Evolutionary conservation across 2,797 vertebrate genomes (phyloP), one percentile per base, ranked within the genome.

Genomic region (Coluber constrictor): DNA sequence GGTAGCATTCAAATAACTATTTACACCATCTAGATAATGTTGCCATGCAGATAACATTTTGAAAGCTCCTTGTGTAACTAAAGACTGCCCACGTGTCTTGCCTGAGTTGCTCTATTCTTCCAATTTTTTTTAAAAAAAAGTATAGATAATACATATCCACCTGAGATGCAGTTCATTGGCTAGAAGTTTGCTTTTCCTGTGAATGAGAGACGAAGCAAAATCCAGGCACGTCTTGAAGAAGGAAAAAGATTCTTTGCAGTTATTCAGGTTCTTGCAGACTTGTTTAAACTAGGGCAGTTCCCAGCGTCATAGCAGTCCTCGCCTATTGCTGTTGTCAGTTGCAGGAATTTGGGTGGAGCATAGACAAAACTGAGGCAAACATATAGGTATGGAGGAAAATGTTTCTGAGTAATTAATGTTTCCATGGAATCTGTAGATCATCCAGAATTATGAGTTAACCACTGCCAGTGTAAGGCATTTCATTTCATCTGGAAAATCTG

Each of bases 131-230:
- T 23, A 47, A 60, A 91, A 3, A 56, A 23, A 90, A 9, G 27
- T 32, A 93, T 70, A 90, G 3, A 93, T 60, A 93, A 95, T 55
- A 86, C 90, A 95, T 95, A 95, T 93, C 95, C 96, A 97, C 97
- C 97, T 97, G 97, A 95, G 95, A 97, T 96, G 96, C 96, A 97
- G 94, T 96, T 97, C 97, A 97, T 97, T n/a, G 27, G 95, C 95
- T 94, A 89, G 47, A 92, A 93, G 86, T 95, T 94, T 95, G 94
- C 91, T 95, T 96, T 90, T 91, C 95, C 93, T 1, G 95, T 29
- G 93, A 5, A 2, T 0, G 15, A 95, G 60, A 87, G 59, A 20
- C 90, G 91, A 55, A 91, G 9, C 0, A 0, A 86, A 95, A 88
- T 59, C 2, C 12, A 95, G 92, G 88, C 92, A 94, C 88, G 93